A percentile compares a stretch with the other conserved stretches of the same genome.
Evolutionary conservation across 2,888 invertebrate genomes (phyloP).

Genomic region (Alviniconcha strummeri): DNA sequence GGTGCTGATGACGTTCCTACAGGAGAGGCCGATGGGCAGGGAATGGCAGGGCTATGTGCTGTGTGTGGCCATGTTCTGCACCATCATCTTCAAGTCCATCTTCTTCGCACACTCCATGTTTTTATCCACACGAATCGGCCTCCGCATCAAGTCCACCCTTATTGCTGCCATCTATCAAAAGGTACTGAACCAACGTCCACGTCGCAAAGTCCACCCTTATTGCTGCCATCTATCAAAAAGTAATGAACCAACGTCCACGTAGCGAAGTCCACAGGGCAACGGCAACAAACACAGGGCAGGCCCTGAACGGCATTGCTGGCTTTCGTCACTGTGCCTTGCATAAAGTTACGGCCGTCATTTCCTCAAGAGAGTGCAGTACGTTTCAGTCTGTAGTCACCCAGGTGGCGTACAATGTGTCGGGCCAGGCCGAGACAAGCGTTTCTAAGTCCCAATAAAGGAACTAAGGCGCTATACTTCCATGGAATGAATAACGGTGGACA

Average conservation of each 20-base stretch:
- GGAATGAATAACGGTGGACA: too few species aligned
- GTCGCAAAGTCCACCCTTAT: conserved; percentile 87
- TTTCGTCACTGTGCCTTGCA: too few species aligned
- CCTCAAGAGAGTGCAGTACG: too few species aligned
- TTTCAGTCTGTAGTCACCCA: too few species aligned
- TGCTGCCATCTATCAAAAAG: conserved; percentile 89
- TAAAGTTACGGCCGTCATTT: too few species aligned
- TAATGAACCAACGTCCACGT: conserved; percentile 24
- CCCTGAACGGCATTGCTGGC: too few species aligned
- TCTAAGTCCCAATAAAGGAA: too few species aligned
- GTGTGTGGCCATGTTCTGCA: conserved; percentile 16
- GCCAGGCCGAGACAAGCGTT: too few species aligned
- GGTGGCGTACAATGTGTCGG: too few species aligned
- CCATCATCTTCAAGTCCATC: conserved; percentile 24
- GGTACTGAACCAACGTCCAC: conserved; percentile 48
- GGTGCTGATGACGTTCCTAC: conserved; percentile 12
- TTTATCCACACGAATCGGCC: conserved; percentile 19
- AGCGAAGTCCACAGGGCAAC: too few species aligned
- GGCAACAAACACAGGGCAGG: too few species aligned
- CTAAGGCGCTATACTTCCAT: too few species aligned
- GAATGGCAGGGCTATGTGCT: conserved; percentile 29
- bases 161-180: conserved; percentile 92
- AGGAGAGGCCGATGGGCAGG: not conserved
- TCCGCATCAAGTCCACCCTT: conserved; percentile 88
- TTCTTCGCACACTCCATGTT: conserved; percentile 35